Evolutionary conservation across 2,888 invertebrate genomes (phyloP).

Genomic region (Eilema depressum): DNA sequence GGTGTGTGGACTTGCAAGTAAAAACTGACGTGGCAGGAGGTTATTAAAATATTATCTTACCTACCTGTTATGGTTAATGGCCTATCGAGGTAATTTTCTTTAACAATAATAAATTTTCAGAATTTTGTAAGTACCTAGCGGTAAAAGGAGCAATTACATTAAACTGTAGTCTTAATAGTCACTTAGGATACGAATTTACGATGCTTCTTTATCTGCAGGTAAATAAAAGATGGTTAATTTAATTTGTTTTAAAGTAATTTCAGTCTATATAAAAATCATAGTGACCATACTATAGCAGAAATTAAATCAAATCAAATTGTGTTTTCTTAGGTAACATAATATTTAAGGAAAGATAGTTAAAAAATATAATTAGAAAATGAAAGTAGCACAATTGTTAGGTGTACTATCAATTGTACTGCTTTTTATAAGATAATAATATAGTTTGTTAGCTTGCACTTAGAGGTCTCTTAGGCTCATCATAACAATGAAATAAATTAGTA

Average conservation of each 20-base stretch:
- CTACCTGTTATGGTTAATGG: neutral
- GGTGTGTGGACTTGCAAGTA: neutral
- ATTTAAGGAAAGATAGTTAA: too few species aligned
- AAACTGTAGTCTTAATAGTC: neutral
- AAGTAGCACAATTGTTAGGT: too few species aligned
- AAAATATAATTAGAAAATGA: too few species aligned
- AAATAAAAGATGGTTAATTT: neutral
- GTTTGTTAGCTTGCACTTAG: too few species aligned
- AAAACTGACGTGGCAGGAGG: constrained; percentile 20
- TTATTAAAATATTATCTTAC: constrained; percentile 24
- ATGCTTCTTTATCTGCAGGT: neutral
- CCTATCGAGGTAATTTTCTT: constrained; percentile 13
- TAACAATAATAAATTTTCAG: constrained; percentile 27
- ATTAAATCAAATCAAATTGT: too few species aligned
- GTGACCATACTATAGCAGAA: too few species aligned
- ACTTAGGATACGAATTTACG: neutral
- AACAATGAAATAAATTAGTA: too few species aligned
- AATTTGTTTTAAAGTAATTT: neutral
- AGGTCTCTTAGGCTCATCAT: too few species aligned
- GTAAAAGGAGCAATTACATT: constrained; percentile 28
- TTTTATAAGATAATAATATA: too few species aligned
- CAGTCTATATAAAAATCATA: too few species aligned
- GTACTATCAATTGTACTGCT: too few species aligned
- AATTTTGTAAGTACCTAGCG: constrained; percentile 18
- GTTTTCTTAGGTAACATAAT: too few species aligned